Evolutionary conservation across 1,140 invertebrate genomes (phyloP).

Genomic region (Phymastichus coffea): DNA sequence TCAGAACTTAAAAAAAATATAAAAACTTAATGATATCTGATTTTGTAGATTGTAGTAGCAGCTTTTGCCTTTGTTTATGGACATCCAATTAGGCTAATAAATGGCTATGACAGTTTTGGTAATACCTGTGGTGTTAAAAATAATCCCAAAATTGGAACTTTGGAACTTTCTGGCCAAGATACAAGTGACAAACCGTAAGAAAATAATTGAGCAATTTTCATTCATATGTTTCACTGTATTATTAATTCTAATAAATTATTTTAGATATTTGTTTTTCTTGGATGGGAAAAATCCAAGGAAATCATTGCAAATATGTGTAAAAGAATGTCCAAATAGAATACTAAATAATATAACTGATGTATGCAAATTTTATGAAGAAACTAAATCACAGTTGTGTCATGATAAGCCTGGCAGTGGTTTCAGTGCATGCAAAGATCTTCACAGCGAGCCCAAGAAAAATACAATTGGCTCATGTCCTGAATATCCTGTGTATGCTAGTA

Average conservation of each 20-base stretch:
- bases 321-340: constrained; percentile 75
- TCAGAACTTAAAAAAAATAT: too few species aligned
- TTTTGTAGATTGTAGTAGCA: constrained; percentile 76
- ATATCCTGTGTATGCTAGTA: constrained; percentile 71
- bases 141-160: constrained; percentile 72
- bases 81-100: constrained; percentile 81
- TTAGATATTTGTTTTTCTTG: constrained; percentile 79
- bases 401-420: constrained; percentile 55
- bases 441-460: constrained; percentile 54
- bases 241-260: constrained; percentile 31
- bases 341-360: constrained; percentile 69
- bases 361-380: constrained; percentile 71
- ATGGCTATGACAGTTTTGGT: constrained; percentile 95
- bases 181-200: constrained; percentile 73
- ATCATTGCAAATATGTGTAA: constrained; percentile 86
- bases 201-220: constrained; percentile 1
- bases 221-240: neutral
- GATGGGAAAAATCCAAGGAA: constrained; percentile 74
- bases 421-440: constrained; percentile 39
- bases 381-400: constrained; percentile 74
- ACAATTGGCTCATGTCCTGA: constrained; percentile 71
- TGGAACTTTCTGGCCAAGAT: constrained; percentile 77
- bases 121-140: constrained; percentile 88
- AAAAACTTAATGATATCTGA: constrained; percentile 5
- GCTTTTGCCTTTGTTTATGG: constrained; percentile 88